A percentile compares a stretch with the other conserved stretches of the same genome.
phyloP scores from a whole-genome alignment of 2,888 invertebrate species.

The Melanophora roralis region DNA sequence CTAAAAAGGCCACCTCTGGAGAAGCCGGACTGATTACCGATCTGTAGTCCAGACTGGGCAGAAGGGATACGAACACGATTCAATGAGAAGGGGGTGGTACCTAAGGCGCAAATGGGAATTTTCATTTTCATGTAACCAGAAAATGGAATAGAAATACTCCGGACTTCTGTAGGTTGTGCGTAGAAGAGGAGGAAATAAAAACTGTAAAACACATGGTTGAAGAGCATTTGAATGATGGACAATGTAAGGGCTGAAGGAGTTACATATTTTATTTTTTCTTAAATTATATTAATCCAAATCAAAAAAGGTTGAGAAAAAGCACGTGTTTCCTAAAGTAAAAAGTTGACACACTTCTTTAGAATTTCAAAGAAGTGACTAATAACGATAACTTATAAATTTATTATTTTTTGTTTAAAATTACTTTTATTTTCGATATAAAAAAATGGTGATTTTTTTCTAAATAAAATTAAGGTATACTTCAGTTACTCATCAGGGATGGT shows the following conservation, averaged over 20 bases:
- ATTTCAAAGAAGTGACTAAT: slow-evolving; percentile 27
- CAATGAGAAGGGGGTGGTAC: too few species aligned
- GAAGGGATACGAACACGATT: too few species aligned
- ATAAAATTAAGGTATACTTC: slow-evolving; percentile 18
- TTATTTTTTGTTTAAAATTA: background rate
- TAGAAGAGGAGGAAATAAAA: background rate
- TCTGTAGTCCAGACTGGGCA: too few species aligned
- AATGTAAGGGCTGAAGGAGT: too few species aligned
- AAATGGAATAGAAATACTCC: too few species aligned
- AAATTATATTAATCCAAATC: background rate
- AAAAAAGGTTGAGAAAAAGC: background rate
- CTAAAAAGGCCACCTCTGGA: too few species aligned
- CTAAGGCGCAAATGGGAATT: too few species aligned
- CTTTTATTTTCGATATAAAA: background rate
- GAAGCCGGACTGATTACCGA: too few species aligned
- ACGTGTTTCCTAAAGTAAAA: slow-evolving; percentile 19
- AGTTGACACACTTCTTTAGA: slow-evolving; percentile 1
- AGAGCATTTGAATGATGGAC: background rate
- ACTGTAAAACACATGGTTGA: background rate
- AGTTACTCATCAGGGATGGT: slow-evolving; percentile 11
- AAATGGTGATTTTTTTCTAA: background rate
- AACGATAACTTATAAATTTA: slow-evolving; percentile 3
- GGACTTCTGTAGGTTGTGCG: too few species aligned
- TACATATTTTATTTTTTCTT: background rate
- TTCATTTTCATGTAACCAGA: too few species aligned